Percentiles rank a stretch among this genome's conserved stretches.
Evolutionary conservation across 1,140 invertebrate species (phyloP).

Genomic region (Helicoverpa zea): DNA sequence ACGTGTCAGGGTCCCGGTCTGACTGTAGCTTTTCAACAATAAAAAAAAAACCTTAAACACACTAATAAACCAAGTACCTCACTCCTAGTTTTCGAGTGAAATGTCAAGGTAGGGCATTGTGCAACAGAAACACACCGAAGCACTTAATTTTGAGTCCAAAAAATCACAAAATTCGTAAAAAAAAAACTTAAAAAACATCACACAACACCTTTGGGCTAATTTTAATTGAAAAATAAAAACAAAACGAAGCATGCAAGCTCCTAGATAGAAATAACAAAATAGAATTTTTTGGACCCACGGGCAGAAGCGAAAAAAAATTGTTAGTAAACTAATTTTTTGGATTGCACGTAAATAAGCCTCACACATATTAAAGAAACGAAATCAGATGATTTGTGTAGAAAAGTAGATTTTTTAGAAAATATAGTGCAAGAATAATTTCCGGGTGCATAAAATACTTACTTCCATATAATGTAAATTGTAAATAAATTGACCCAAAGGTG

Average conservation of each 20-base stretch:
- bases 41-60: constrained; percentile 66
- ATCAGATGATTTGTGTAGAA: constrained; percentile 77
- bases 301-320: constrained; percentile 67
- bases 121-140: constrained; percentile 81
- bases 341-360: constrained; percentile 69
- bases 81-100: constrained; percentile 76
- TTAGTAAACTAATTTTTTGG: constrained; percentile 68
- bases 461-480: constrained; percentile 55
- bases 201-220: constrained; percentile 84
- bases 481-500: constrained; percentile 86
- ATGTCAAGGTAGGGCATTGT: constrained; percentile 83
- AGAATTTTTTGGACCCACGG: constrained; percentile 83
- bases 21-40: constrained; percentile 60
- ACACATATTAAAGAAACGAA: constrained; percentile 83
- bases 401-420: constrained; percentile 47
- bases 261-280: constrained; percentile 59
- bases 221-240: constrained; percentile 51
- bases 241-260: constrained; percentile 49
- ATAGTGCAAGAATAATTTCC: constrained; percentile 65
- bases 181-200: constrained; percentile 61
- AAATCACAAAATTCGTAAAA: constrained; percentile 68
- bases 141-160: constrained; percentile 81
- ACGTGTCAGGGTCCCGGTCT: constrained; percentile 79
- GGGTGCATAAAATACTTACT: constrained; percentile 76
- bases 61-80: constrained; percentile 75